Base-by-base conservation (phyloP, 92 coral and sea anemone genomes). In the Anthopleura xanthogrammica region DNA sequence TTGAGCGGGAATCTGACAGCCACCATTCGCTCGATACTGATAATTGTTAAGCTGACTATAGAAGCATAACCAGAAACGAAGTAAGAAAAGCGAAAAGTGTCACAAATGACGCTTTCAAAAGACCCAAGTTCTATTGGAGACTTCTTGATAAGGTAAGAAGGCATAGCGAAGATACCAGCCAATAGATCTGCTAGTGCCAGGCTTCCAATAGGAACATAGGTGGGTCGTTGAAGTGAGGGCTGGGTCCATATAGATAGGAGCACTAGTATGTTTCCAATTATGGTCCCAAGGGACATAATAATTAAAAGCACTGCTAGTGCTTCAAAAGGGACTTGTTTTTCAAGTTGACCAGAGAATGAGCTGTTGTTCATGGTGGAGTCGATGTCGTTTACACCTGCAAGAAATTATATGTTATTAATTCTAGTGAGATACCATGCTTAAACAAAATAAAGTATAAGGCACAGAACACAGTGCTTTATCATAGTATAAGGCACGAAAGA, bases 51-150 rank as follows among this genome's bases (percentile, higher is more conserved):
- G 88, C 96, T 96, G 54, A 91, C 82, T 16, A 96, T 86, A 1
- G 99, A 96, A 20, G 96, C 98, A 72, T 96, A 96, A 16, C 97
- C 98, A 19, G 95, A 92, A 71, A 94, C 86, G 42, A 96, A 96
- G 77, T 96, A 96, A 8, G 98, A 90, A 42, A 95, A 95, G 46
- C 98, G 92, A 81, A 93, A 95, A 36, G 90, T 79, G 86, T 96
- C 99, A 72, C 99, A 96, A 1, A 92, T 89, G 29, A 83, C 80
- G 54, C 81, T 77, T 70, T 88, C 93, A n/a, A 79, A 66, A 40
- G 83, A 54, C 12, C 77, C 82, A 42, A 87, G 84, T 19, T 52
- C 89, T 39, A 97, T 64, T 19, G 83, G 79, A 4, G 88, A 81
- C 84, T 97, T 97, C 84, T 97, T 97, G 20, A 93, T 73, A 41